Percentiles rank a stretch among this genome's conserved stretches.
These are phyloP conservation scores for Hydropsyche tenuis DNA, from an alignment of 1,140 invertebrate species.

Conservation along the genomic window DNA sequence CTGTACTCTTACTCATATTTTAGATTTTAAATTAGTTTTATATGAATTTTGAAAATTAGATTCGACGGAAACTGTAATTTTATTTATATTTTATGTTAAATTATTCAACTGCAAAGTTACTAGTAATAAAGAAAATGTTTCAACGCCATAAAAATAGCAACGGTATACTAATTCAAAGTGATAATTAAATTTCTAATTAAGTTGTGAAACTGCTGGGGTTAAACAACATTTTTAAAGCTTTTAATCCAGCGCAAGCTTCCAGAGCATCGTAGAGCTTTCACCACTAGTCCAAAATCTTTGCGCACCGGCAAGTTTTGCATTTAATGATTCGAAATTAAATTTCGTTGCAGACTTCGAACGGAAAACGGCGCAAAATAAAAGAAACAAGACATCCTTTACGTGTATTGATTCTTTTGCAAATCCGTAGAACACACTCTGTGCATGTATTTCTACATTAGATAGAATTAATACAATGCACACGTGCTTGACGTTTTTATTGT, in stretches of 20 bases:
- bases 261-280: not conserved
- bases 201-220: not conserved
- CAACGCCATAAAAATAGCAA: not conserved
- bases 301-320: constrained; percentile 26
- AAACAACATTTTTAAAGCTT: not conserved
- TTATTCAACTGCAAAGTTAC: too few species aligned
- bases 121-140: too few species aligned
- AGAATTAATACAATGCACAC: too few species aligned
- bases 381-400: constrained; percentile 18
- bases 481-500: too few species aligned
- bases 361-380: constrained; percentile 44
- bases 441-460: too few species aligned
- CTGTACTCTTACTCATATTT: not conserved
- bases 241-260: constrained; percentile 7
- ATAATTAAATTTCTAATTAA: not conserved
- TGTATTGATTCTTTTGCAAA: not conserved
- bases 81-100: too few species aligned
- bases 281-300: constrained; percentile 16
- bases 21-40: not conserved
- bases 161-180: not conserved
- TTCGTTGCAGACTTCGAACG: constrained; percentile 37
- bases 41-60: too few species aligned
- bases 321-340: constrained; percentile 50
- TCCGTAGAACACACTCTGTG: not conserved
- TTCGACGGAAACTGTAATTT: too few species aligned